A percentile compares a stretch with the other conserved stretches of the same genome.
These are phyloP conservation scores for Scolanthus callimorphus DNA, from an alignment of 92 coral and sea anemone genomes.

Conservation along the genomic window DNA sequence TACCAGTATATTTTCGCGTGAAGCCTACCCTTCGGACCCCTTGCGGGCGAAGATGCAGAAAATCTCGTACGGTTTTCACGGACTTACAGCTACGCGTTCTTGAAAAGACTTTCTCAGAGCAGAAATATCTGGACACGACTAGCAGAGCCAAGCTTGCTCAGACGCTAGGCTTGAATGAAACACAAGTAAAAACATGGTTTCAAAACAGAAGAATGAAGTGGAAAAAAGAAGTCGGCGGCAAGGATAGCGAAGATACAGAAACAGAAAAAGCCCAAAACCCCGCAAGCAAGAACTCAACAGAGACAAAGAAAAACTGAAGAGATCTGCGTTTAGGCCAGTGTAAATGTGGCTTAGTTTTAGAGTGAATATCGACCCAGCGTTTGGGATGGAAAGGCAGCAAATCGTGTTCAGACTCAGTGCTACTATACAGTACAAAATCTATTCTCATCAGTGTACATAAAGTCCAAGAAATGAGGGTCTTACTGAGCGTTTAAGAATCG, in stretches of 20 bases:
- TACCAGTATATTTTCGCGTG: slow-evolving; percentile 97
- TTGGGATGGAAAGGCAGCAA: no score
- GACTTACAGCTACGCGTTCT: slow-evolving; percentile 91
- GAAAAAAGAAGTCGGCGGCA: slow-evolving; percentile 69
- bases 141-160: slow-evolving; percentile 92
- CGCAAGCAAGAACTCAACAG: background rate
- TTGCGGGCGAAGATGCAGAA: slow-evolving; percentile 92
- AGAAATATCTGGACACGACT: slow-evolving; percentile 92
- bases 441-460: no score
- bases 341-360: background rate
- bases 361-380: no score
- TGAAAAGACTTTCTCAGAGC: slow-evolving; percentile 95
- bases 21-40: slow-evolving; percentile 93
- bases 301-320: background rate
- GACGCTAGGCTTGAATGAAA: slow-evolving; percentile 89
- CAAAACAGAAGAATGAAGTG: slow-evolving; percentile 97
- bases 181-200: slow-evolving; percentile 99
- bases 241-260: slow-evolving; percentile 1
- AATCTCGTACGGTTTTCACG: slow-evolving; percentile 97
- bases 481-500: no score
- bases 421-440: no score
- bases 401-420: no score
- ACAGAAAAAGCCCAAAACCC: slow-evolving; percentile 2
- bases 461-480: no score
- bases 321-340: background rate